Evolutionary conservation across 2,797 vertebrate genomes (phyloP), one percentile per base, ranked within the genome.

Genomic region (Champsocephalus gunnari): DNA sequence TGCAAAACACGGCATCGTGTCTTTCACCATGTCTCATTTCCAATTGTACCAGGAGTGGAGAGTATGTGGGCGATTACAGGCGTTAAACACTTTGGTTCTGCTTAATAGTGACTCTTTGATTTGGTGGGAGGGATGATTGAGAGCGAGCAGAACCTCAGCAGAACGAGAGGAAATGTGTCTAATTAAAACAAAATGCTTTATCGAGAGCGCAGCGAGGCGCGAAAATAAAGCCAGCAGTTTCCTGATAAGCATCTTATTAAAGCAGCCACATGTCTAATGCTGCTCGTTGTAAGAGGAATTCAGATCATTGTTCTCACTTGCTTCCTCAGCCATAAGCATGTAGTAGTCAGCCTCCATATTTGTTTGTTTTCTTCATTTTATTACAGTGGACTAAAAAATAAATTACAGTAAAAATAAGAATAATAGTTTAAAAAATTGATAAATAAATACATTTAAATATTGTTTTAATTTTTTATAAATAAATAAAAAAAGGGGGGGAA

Each of bases 111-210:
- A 81, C 86, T 89, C 70, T 54, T 91, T 93, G 89, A 94, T 94
- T 93, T 83, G 88, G 89, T 87, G 55, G 65, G 87, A 85, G 88
- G 66, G 79, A 83, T 91, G 89, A 92, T 90, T 91, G 92, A 92
- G 90, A 92, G 64, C 88, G 61, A 88, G 81, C 87, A 74, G 84
- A 66, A 86, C 85, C 88, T 90, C 87, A 91, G 74, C 81, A 72
- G 88, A 89, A 88, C 83, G 88, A 86, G 90, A 90, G 93, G 87
- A 94, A 93, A 94, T 92, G 85, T 77, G 85, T 89, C 92, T 95
- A 94, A 95, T 95, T 95, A 94, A 95, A 95, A 92, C 82, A 86
- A 92, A 93, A 94, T 89, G 88, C 89, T 92, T 94, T 92, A 93
- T 93, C 87, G 83, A 93, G 90, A 91, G 90, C 72, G 50, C 54